These are phyloP conservation scores for Pristionchus japonicus DNA, from an alignment of 2,888 invertebrate species.

Conservation along the genomic window DNA sequence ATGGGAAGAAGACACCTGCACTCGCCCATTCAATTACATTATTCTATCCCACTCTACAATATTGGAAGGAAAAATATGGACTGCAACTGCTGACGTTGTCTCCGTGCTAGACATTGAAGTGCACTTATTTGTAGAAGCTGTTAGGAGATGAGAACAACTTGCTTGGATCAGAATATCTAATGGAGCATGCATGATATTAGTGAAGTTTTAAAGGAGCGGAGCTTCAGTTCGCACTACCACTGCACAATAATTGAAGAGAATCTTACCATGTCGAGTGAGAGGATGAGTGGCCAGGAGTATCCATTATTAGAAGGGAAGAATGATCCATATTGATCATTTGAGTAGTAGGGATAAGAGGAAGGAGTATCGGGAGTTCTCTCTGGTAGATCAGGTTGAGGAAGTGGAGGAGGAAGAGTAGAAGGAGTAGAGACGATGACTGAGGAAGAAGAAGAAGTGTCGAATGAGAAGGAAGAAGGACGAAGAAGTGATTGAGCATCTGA, in stretches of 20 bases:
- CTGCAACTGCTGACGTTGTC: neutral
- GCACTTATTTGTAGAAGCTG: neutral
- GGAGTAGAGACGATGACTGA: slow-evolving; percentile 40
- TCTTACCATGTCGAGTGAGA: slow-evolving; percentile 40
- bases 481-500: slow-evolving; percentile 2
- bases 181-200: too few relatives aligned
- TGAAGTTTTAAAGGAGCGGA: too few relatives aligned
- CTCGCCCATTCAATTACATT: neutral
- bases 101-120: neutral
- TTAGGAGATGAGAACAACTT: neutral
- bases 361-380: slow-evolving; percentile 45
- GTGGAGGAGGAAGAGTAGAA: slow-evolving; percentile 1
- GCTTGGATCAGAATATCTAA: neutral
- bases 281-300: neutral
- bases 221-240: too few relatives aligned
- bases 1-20: neutral
- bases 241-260: neutral
- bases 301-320: slow-evolving; percentile 16
- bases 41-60: neutral
- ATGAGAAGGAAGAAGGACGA: slow-evolving; percentile 43
- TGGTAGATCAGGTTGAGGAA: slow-evolving; percentile 32
- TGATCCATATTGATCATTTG: slow-evolving; percentile 24
- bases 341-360: neutral
- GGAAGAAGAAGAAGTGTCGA: slow-evolving; percentile 16
- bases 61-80: neutral